Conservation (phyloP, 2,113 vertebrate genomes). For the Eptesicus fuscus region DNA sequence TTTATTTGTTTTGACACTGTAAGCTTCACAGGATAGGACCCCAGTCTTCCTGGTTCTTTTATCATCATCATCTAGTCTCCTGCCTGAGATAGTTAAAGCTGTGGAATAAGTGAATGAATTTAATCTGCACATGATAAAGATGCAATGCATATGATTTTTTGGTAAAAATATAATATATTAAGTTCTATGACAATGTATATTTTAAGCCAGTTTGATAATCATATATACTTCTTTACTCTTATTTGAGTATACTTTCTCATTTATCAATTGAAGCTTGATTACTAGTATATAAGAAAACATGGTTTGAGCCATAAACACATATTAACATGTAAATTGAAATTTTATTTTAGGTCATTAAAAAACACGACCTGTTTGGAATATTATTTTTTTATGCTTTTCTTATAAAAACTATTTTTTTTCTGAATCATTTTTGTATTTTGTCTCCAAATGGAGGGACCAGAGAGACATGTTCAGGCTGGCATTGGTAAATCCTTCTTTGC, state of each 20-base stretch:
- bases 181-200: background rate
- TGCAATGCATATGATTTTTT: background rate
- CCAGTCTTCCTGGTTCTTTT: background rate
- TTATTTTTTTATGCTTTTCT: background rate
- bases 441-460: background rate
- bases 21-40: background rate
- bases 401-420: background rate
- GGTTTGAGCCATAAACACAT: background rate
- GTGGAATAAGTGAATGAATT: background rate
- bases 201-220: constrained; percentile 32
- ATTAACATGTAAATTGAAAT: background rate
- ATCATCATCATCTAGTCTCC: background rate
- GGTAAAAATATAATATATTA: background rate
- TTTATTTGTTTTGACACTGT: background rate
- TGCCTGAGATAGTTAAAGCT: background rate
- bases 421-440: background rate
- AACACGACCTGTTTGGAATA: background rate
- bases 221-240: background rate
- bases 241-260: background rate
- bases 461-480: background rate
- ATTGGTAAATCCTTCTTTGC: background rate
- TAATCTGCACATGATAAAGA: constrained; percentile 4
- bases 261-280: background rate
- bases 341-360: background rate
- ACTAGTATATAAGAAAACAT: background rate